These are phyloP conservation scores for Proales similis DNA, from an alignment of 1,140 invertebrate species.

Conservation along the genomic window DNA sequence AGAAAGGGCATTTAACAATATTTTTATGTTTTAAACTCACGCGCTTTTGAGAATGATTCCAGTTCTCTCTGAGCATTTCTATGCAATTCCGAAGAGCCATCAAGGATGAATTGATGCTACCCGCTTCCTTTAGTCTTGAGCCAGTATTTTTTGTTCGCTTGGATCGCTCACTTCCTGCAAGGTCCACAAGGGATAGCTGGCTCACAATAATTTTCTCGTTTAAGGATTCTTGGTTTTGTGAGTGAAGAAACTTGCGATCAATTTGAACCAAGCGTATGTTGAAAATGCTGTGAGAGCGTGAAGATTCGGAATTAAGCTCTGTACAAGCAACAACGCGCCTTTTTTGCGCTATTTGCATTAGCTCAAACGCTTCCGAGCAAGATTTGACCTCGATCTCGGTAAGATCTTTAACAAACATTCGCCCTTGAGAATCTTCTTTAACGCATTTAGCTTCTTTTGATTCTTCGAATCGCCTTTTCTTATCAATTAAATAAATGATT, in stretches of 20 bases:
- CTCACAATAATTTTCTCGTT: slow-evolving; percentile 41
- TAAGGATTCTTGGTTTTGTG: slow-evolving; percentile 46
- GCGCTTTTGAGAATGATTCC: not conserved
- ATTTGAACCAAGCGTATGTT: too few species aligned
- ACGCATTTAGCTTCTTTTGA: too few species aligned
- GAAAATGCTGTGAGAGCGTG: slow-evolving; percentile 85
- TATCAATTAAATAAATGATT: too few species aligned
- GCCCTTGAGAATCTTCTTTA: slow-evolving; percentile 70
- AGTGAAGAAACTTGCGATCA: too few species aligned
- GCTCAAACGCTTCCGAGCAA: slow-evolving; percentile 78
- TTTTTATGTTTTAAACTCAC: not conserved
- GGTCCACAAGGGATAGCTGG: slow-evolving; percentile 83
- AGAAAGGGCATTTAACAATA: not conserved
- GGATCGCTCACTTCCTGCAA: slow-evolving; percentile 84
- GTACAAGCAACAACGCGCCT: slow-evolving; percentile 77
- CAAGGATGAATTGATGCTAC: slow-evolving; percentile 73
- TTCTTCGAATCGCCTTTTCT: too few species aligned
- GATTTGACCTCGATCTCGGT: slow-evolving; percentile 77
- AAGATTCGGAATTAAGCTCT: slow-evolving; percentile 80
- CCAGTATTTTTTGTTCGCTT: too few species aligned
- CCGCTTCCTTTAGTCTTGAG: slow-evolving; percentile 65
- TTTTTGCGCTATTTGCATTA: slow-evolving; percentile 48
- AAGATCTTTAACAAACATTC: slow-evolving; percentile 81
- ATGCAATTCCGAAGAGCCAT: slow-evolving; percentile 79
- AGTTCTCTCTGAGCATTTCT: slow-evolving; percentile 78